Percentiles rank a stretch among this genome's conserved stretches.
Conservation (phyloP, 2,888 invertebrate genomes). For the Caenorhabditis angaria region DNA sequence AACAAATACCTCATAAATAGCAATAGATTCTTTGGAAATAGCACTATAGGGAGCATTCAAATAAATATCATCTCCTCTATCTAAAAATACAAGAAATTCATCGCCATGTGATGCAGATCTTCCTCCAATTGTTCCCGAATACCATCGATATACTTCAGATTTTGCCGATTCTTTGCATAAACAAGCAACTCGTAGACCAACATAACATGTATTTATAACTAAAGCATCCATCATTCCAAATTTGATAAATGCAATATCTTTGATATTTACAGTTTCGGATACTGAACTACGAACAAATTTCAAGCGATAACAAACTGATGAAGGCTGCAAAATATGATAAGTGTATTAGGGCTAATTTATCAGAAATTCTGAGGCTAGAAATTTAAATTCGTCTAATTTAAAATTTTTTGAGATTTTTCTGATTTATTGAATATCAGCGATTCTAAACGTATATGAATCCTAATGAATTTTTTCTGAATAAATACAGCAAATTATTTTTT, state of each 20-base stretch:
- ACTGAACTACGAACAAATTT: slow-evolving; percentile 9
- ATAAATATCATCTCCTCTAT: slow-evolving; percentile 40
- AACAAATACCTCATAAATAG: neutral
- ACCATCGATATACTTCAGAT: slow-evolving; percentile 5
- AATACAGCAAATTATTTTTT: neutral
- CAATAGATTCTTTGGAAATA: neutral
- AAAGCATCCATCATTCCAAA: slow-evolving; percentile 9
- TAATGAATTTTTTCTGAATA: neutral
- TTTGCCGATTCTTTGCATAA: neutral
- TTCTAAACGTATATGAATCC: neutral
- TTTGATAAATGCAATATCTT: slow-evolving; percentile 15
- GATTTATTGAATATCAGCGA: too few relatives aligned
- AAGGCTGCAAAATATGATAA: neutral
- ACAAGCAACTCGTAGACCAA: slow-evolving; percentile 14
- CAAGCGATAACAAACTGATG: neutral
- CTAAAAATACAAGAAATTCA: slow-evolving; percentile 37
- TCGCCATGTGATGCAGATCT: slow-evolving; percentile 6
- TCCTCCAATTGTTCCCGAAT: slow-evolving; percentile 20
- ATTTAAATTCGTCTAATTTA: neutral
- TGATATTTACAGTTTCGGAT: slow-evolving; percentile 6
- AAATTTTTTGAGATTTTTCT: too few relatives aligned
- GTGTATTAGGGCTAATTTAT: neutral
- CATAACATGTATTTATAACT: neutral
- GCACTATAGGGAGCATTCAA: slow-evolving; percentile 14
- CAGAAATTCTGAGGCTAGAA: neutral